Evolutionary conservation across 1,140 invertebrate species (phyloP), one percentile per base, ranked within the genome.

Genomic region (Drosophila punjabiensis): DNA sequence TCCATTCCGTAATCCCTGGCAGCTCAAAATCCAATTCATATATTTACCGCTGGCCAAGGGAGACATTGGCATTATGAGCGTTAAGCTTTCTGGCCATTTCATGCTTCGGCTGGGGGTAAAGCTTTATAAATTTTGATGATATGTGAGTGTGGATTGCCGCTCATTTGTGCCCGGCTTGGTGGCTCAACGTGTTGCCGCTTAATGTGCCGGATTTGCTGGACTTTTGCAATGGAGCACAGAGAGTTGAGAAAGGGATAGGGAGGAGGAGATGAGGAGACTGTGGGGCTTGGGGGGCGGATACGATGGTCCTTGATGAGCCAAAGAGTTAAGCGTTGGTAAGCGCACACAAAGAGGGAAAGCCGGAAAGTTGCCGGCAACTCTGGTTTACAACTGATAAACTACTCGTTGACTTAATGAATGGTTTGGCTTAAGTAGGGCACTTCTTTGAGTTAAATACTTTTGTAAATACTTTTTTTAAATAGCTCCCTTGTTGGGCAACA

Each of bases 21-120:
- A 84, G 84, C 85, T 84, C 78, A 88, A 88, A 89, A 81, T 73
- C 85, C 85, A 89, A 88, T 88, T 88, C 85, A 88, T 88, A 88
- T 89, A 88, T 88, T 89, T 88, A 89, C 85, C 85, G 85, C 83
- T 81, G 78, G 77, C 78, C 78, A 20, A 53, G 45, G 65, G 68
- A 67, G 85, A 81, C 81, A 79, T 75, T 78, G 80, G 83, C 70
- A 86, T 86, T 87, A 86, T 88, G 71, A 79, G 76, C 80, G 59
- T 69, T 88, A 88, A 89, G 84, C 85, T 84, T 83, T 80, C 71
- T 60, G 74, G 85, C 63, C 82, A 84, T 78, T 84, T 76, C 60
- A 60, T 63, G 81, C 65, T 56, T 55, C 60, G 58, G 47, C 64
- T 50, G 76, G 55, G 76, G 39, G 43, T 53, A 71, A 80, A 71